Conservation (phyloP, 37 sponge, comb jelly and placozoan species). For the Cladorhizidae sp. region DNA sequence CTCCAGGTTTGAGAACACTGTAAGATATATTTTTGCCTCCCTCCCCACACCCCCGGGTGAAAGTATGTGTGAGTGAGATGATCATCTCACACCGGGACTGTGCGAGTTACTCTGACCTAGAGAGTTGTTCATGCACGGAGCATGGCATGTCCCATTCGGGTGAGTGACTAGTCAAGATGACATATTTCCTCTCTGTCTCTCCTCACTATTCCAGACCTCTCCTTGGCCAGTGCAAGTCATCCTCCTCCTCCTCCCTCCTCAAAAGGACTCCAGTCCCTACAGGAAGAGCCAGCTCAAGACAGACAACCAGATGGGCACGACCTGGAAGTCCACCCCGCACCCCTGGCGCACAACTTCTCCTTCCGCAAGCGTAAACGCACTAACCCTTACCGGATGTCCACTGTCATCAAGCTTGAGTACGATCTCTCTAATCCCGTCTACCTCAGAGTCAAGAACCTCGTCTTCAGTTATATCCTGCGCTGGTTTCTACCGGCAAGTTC, state of each 20-base stretch:
- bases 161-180: too few relatives aligned
- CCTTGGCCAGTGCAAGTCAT: not conserved
- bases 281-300: conserved; percentile 1
- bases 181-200: not conserved
- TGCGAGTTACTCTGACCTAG: too few relatives aligned
- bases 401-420: conserved; percentile 54
- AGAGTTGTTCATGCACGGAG: too few relatives aligned
- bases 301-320: too few relatives aligned
- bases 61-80: too few relatives aligned
- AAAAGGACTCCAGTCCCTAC: conserved; percentile 3
- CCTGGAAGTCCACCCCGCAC: not conserved
- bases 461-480: conserved; percentile 49
- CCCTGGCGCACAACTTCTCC: not conserved
- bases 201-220: not conserved
- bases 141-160: too few relatives aligned
- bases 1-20: too few relatives aligned
- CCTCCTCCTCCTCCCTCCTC: not conserved
- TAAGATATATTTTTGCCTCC: too few relatives aligned
- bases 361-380: conserved; percentile 1
- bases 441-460: conserved; percentile 20
- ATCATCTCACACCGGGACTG: too few relatives aligned
- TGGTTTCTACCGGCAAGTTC: conserved; percentile 55
- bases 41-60: too few relatives aligned
- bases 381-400: conserved; percentile 32
- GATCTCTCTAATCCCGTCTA: conserved; percentile 65